Percentiles rank a stretch among this genome's conserved stretches.
phyloP scores from a whole-genome alignment of 2,888 invertebrate genomes.

The Apoda limacodes region DNA sequence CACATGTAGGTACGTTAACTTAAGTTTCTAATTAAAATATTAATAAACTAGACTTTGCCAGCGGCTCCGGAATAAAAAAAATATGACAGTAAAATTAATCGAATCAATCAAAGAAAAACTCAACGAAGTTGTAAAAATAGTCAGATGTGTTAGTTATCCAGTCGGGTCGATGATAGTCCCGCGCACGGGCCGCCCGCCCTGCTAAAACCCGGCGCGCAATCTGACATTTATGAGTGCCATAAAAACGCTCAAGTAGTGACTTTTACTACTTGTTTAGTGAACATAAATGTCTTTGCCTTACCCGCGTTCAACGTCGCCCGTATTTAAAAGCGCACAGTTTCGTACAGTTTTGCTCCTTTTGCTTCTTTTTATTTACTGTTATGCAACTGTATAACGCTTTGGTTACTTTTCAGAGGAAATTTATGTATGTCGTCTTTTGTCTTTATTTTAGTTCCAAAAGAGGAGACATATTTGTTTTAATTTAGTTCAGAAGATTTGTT shows the following conservation, averaged over 20 bases:
- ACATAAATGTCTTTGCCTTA: slow-evolving; percentile 72
- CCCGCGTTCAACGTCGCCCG: slow-evolving; percentile 64
- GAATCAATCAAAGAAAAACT: background rate
- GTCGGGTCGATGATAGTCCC: slow-evolving; percentile 21
- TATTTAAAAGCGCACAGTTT: slow-evolving; percentile 69
- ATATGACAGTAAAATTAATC: background rate
- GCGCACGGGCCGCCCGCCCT: slow-evolving; percentile 24
- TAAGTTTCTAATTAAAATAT: too few relatives aligned
- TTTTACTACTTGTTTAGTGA: slow-evolving; percentile 73
- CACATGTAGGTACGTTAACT: too few relatives aligned
- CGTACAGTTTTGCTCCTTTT: slow-evolving; percentile 61
- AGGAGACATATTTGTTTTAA: slow-evolving; percentile 46
- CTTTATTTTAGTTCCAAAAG: slow-evolving; percentile 56
- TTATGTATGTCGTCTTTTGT: slow-evolving; percentile 60
- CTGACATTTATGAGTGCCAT: slow-evolving; percentile 71
- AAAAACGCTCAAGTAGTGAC: slow-evolving; percentile 72
- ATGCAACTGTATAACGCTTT: slow-evolving; percentile 67
- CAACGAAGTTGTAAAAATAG: slow-evolving; percentile 17
- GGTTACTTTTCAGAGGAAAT: slow-evolving; percentile 64
- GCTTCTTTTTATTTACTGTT: slow-evolving; percentile 64
- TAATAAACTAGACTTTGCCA: too few relatives aligned
- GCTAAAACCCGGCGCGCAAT: slow-evolving; percentile 64
- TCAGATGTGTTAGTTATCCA: slow-evolving; percentile 25
- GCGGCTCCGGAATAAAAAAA: background rate
- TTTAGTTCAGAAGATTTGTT: too few relatives aligned